A percentile compares a stretch with the other conserved stretches of the same genome.
These are phyloP conservation scores for Bombus confusus DNA, from an alignment of 1,140 invertebrate genomes.

Conservation along the genomic window DNA sequence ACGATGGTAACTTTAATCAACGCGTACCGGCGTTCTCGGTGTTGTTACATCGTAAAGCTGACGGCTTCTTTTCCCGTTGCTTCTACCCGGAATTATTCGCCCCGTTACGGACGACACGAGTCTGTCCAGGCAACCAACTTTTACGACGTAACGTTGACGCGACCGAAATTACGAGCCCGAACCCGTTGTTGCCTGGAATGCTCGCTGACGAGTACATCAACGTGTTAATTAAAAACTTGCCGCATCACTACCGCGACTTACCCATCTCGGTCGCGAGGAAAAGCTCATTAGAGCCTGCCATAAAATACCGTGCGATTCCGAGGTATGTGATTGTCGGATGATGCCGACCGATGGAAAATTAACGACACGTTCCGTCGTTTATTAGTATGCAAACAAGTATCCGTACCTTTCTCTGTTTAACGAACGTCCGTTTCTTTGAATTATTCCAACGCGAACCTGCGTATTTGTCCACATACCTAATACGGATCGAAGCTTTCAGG, in stretches of 20 bases:
- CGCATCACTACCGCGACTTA: slow-evolving; percentile 1
- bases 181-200: not conserved
- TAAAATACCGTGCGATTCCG: not conserved
- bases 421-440: not conserved
- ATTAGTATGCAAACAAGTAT: not conserved
- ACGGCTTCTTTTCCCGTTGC: not conserved
- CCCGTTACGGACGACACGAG: not conserved
- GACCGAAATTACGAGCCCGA: slow-evolving; percentile 24
- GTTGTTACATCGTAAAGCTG: slow-evolving; percentile 2
- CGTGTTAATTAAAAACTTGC: slow-evolving; percentile 31
- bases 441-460: too few relatives aligned
- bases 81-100: slow-evolving; percentile 2
- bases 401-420: not conserved
- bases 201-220: slow-evolving; percentile 16
- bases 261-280: not conserved
- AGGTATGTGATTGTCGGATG: not conserved
- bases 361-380: not conserved
- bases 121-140: not conserved
- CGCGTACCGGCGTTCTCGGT: not conserved
- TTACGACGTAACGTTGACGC: slow-evolving; percentile 24
- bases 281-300: not conserved
- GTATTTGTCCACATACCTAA: fast-evolving
- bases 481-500: too few relatives aligned
- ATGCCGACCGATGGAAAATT: not conserved
- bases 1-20: slow-evolving; percentile 13